Evolutionary conservation across 2,888 invertebrate genomes (phyloP).

Genomic region (Cryptocheilus praepositus): DNA sequence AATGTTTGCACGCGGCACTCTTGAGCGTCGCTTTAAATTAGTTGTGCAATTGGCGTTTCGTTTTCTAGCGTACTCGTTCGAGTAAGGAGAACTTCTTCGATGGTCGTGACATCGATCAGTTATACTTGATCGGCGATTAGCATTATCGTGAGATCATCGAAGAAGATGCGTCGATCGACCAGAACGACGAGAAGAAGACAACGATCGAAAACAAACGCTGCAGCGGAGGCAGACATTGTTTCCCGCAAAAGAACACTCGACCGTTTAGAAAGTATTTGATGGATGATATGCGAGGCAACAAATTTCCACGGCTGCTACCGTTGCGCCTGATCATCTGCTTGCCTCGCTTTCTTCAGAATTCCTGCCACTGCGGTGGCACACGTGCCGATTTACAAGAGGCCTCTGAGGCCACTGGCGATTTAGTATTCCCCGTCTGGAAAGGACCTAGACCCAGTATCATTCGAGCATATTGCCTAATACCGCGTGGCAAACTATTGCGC

Average conservation of each 20-base stretch:
- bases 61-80: too few relatives aligned
- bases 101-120: slow-evolving; percentile 38
- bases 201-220: too few relatives aligned
- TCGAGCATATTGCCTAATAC: slow-evolving; percentile 56
- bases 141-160: slow-evolving; percentile 11
- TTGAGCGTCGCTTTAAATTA: too few relatives aligned
- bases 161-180: too few relatives aligned
- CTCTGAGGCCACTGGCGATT: slow-evolving; percentile 26
- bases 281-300: background rate
- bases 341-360: slow-evolving; percentile 8
- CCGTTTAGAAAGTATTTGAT: too few relatives aligned
- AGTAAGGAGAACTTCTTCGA: background rate
- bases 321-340: too few relatives aligned
- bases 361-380: background rate
- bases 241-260: too few relatives aligned
- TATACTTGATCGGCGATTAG: slow-evolving; percentile 30
- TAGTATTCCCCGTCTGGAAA: slow-evolving; percentile 53
- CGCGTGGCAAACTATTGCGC: slow-evolving; percentile 23
- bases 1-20: too few relatives aligned
- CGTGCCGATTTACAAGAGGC: slow-evolving; percentile 26
- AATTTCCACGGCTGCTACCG: background rate
- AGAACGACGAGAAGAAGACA: too few relatives aligned
- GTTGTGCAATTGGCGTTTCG: too few relatives aligned
- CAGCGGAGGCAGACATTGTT: too few relatives aligned
- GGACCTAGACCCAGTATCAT: slow-evolving; percentile 63